phyloP scores from a whole-genome alignment of 2,113 vertebrate genomes.

The Podilymbus podiceps region DNA sequence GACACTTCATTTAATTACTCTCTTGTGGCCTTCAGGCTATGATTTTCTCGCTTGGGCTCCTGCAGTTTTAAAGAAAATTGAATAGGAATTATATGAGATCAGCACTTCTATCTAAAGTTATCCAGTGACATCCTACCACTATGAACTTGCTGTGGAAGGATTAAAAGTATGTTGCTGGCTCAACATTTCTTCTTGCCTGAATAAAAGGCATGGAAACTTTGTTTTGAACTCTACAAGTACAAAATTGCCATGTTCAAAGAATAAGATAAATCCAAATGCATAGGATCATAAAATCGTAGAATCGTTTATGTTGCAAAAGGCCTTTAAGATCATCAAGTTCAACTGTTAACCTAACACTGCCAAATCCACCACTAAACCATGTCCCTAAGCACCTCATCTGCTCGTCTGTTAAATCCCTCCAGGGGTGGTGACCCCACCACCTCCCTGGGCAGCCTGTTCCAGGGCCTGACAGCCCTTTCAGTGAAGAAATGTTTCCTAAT shows the following conservation, averaged over 20 bases:
- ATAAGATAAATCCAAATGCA: background rate
- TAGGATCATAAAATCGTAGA: no score
- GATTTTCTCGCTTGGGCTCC: background rate
- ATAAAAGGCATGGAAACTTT: background rate
- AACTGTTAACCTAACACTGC: no score
- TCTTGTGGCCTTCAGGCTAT: background rate
- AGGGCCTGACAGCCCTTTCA: no score
- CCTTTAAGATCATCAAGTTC: no score
- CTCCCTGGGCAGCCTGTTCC: no score
- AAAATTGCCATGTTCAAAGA: background rate
- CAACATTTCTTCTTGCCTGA: background rate
- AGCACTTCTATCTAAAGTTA: background rate
- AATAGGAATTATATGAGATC: background rate
- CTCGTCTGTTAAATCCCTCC: no score
- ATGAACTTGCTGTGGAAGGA: background rate
- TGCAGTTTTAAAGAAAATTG: background rate
- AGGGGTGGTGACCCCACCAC: no score
- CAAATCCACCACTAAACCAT: no score
- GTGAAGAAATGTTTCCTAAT: no score
- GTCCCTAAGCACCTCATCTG: no score
- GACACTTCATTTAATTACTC: slow-evolving; percentile 31
- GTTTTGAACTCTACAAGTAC: background rate
- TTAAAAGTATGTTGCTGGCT: background rate
- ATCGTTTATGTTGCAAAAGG: no score
- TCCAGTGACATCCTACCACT: background rate